Percentiles rank a stretch among this genome's conserved stretches.
Conservation (phyloP, 1,140 invertebrate genomes). For the Cyclargus thomasi region DNA sequence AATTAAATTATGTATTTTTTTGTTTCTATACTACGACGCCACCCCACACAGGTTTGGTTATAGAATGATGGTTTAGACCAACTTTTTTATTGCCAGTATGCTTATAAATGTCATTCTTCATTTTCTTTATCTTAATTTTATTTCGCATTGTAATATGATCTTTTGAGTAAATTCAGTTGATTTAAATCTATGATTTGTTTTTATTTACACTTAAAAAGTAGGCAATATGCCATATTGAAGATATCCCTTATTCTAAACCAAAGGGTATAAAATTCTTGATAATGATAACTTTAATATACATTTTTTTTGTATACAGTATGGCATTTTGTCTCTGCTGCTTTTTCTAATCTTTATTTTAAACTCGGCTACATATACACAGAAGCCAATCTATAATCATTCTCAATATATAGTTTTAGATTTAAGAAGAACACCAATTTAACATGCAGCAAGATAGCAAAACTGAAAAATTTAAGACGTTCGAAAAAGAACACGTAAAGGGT, state of each 20-base stretch:
- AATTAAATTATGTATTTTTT: neutral
- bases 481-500: neutral
- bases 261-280: too few species aligned
- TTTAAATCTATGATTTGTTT: constrained; percentile 21
- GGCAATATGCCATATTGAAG: too few species aligned
- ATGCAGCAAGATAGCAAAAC: neutral
- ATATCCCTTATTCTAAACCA: too few species aligned
- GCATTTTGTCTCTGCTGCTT: neutral
- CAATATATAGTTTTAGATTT: neutral
- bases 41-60: neutral
- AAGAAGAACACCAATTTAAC: neutral
- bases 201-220: constrained; percentile 3
- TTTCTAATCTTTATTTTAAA: neutral
- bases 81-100: constrained; percentile 6
- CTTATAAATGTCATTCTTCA: constrained; percentile 9
- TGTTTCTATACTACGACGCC: neutral
- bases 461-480: neutral
- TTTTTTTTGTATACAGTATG: neutral
- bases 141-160: constrained; percentile 21
- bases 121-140: constrained; percentile 14
- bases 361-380: neutral
- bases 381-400: neutral
- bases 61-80: neutral
- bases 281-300: too few species aligned
- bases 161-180: constrained; percentile 22